Conservation (phyloP, 2,113 vertebrate genomes). For the Grammomys dolichurus region DNA sequence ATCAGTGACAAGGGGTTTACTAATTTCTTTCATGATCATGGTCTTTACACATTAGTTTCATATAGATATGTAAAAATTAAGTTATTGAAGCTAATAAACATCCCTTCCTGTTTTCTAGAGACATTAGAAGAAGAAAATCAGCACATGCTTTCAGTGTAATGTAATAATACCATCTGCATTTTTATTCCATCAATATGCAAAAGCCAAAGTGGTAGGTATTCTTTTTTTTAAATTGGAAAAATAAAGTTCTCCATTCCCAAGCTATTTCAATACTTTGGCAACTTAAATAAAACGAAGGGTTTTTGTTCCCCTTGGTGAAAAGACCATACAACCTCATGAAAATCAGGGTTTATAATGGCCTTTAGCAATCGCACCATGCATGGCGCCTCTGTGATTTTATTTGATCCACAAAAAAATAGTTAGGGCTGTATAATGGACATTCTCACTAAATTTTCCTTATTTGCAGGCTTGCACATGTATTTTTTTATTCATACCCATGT, state of each 20-base stretch:
- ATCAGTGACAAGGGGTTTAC: background rate
- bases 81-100: background rate
- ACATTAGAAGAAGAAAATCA: background rate
- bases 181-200: constrained; percentile 52
- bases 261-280: constrained; percentile 59
- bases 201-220: constrained; percentile 16
- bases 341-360: constrained; percentile 85
- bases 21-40: background rate
- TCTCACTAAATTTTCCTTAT: constrained; percentile 82
- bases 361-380: constrained; percentile 80
- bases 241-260: background rate
- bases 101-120: constrained; percentile 20
- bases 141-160: background rate
- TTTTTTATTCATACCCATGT: constrained; percentile 79
- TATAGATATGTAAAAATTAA: constrained; percentile 5
- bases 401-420: constrained; percentile 73
- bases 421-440: constrained; percentile 82
- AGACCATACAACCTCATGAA: constrained; percentile 75
- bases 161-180: background rate
- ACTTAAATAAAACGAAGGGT: constrained; percentile 58
- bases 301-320: constrained; percentile 61
- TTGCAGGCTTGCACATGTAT: constrained; percentile 69
- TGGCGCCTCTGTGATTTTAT: constrained; percentile 84
- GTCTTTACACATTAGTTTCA: background rate
- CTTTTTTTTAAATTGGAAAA: constrained; percentile 55